Percentiles rank a stretch among this genome's conserved stretches.
phyloP scores from a whole-genome alignment of 2,113 vertebrate species.

The Zosterops japonicus region DNA sequence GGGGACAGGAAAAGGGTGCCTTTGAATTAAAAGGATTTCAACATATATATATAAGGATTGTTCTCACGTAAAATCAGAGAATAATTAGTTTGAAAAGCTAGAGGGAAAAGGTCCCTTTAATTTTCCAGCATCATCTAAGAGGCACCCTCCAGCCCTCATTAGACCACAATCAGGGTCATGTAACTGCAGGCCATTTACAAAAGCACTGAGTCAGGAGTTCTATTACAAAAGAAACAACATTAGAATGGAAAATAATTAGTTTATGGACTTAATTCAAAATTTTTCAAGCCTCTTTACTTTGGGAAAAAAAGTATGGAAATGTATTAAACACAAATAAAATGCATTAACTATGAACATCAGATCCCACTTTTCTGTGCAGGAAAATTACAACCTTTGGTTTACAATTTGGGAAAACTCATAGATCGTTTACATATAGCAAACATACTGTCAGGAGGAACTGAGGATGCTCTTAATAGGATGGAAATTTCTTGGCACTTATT shows the following conservation, averaged over 20 bases:
- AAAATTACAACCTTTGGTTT: not conserved
- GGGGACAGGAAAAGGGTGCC: not conserved
- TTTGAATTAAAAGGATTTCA: not conserved
- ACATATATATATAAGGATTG: not conserved
- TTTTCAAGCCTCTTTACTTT: not conserved
- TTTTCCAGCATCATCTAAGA: not conserved
- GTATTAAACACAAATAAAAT: not conserved
- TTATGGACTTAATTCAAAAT: conserved; percentile 20
- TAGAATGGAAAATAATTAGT: conserved; percentile 23
- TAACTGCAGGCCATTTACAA: not conserved
- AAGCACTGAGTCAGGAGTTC: conserved; percentile 17
- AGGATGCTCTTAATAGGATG: not conserved
- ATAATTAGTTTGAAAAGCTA: not conserved
- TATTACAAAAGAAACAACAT: not conserved
- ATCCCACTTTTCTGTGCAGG: not conserved
- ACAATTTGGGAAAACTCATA: not conserved
- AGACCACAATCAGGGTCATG: not conserved
- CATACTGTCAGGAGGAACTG: not conserved
- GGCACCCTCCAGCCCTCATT: not conserved
- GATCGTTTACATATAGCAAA: not conserved
- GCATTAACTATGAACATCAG: not conserved
- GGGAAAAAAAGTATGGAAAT: not conserved
- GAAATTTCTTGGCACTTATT: not conserved
- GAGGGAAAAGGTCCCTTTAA: not conserved
- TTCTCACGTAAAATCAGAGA: not conserved